Base-by-base conservation (phyloP, 2,797 vertebrate species). In the Borostomias antarcticus region DNA sequence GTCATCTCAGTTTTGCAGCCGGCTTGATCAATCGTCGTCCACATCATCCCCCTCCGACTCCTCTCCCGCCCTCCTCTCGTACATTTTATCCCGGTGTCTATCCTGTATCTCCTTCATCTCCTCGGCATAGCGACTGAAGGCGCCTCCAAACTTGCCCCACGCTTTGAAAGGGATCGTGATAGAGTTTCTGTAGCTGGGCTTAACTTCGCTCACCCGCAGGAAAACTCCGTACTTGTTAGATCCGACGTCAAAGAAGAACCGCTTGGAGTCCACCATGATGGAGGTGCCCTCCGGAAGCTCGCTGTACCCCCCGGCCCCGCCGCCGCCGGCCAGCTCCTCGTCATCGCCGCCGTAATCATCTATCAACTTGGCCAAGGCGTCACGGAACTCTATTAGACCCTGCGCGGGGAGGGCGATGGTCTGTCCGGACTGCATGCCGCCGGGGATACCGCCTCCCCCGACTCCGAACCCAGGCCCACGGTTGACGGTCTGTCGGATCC, bases 61-160 rank as follows among this genome's bases (percentile, higher is more conserved):
- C 45, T 93, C 92, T 54, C 94, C 94, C 8, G 81, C 59, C 83
- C 94, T 93, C 17, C 95, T 88, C 84, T 98, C 96, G 70, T 95
- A 97, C 74, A 94, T 93, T 92, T 97, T 98, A 72, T 98, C 96
- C 82, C 95, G 85, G 89, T 96, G 96, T 35, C 94, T 85, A 77
- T 97, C 96, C 85, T 98, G 96, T 89, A 98, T 98, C 86, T 98
- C 95, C 35, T 96, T 96, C 96, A 98, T 98, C 83, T 98, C 96
- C 68, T 98, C 96, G 37, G 95, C 95, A 73, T 98, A 98, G 73
- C 96, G 95, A 79, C 93, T 94, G 89, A 98, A 98, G 28, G 96
- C 95, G 1, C 95, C 94, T 0, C 96, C 96, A 73, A 98, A 98
- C 90, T 98, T 98, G 92, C 94, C 82, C 96, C 96, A 98, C 19